Evolutionary conservation across 2,888 invertebrate species (phyloP).

Genomic region (Pandemis cinnamomeana): DNA sequence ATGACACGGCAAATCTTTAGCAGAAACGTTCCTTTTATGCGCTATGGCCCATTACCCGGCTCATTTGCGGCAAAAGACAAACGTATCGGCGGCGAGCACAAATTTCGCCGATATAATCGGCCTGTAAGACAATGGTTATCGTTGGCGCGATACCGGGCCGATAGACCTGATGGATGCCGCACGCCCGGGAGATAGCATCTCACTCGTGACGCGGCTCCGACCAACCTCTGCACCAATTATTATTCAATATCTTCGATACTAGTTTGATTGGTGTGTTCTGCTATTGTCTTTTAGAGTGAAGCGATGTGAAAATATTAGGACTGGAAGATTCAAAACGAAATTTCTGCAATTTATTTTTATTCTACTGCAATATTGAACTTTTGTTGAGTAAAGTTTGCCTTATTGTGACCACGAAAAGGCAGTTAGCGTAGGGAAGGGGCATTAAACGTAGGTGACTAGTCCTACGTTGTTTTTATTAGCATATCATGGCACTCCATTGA

Average conservation of each 20-base stretch:
- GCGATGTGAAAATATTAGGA: background rate
- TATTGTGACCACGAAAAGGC: no score
- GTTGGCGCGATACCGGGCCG: conserved; percentile 70
- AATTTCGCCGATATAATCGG: conserved; percentile 81
- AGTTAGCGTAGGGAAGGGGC: no score
- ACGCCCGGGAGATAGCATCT: conserved; percentile 79
- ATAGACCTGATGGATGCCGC: conserved; percentile 80
- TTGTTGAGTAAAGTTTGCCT: no score
- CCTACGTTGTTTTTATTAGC: no score
- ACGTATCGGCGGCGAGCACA: conserved; percentile 78
- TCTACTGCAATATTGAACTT: no score
- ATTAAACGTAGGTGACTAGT: no score
- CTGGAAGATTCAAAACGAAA: no score
- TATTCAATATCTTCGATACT: conserved; percentile 76
- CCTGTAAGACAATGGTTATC: conserved; percentile 71
- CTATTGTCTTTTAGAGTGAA: conserved; percentile 9
- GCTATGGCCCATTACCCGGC: conserved; percentile 71
- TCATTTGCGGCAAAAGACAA: conserved; percentile 83
- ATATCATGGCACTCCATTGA: no score
- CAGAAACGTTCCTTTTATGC: conserved; percentile 75
- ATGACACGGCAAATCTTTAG: conserved; percentile 79
- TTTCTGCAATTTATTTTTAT: no score
- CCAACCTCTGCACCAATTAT: conserved; percentile 77
- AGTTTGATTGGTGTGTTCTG: conserved; percentile 44
- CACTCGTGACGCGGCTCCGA: conserved; percentile 69